These are phyloP conservation scores for Miniopterus natalensis DNA, from an alignment of 2,113 vertebrate genomes.

Conservation along the genomic window DNA sequence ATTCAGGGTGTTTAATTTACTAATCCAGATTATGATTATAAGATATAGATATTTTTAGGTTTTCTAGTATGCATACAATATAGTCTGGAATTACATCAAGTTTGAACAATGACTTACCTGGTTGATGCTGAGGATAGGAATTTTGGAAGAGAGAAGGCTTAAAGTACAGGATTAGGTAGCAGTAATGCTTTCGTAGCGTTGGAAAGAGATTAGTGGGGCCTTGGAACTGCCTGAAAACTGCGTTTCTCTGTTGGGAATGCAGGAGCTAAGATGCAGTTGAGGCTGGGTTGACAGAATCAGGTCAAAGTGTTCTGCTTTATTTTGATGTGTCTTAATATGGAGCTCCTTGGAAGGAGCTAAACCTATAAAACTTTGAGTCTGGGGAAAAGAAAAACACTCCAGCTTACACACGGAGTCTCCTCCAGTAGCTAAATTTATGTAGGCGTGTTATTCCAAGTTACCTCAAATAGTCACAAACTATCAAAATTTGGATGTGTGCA, in stretches of 20 bases:
- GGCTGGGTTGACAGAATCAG: slow-evolving; percentile 72
- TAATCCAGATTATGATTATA: background rate
- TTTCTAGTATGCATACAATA: background rate
- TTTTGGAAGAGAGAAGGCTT: background rate
- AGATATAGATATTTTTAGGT: slow-evolving; percentile 14
- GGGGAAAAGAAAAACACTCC: background rate
- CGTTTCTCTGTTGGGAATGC: background rate
- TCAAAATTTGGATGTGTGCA: background rate
- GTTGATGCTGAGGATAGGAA: background rate
- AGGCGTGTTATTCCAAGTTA: background rate
- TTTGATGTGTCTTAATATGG: slow-evolving; percentile 57
- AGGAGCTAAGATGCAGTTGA: background rate
- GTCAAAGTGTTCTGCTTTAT: slow-evolving; percentile 64
- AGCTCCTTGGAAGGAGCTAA: slow-evolving; percentile 32
- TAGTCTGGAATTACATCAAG: background rate
- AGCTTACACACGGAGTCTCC: background rate
- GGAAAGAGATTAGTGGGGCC: slow-evolving; percentile 44
- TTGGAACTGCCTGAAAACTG: slow-evolving; percentile 1
- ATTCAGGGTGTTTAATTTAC: slow-evolving; percentile 23
- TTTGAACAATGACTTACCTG: background rate
- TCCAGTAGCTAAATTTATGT: background rate
- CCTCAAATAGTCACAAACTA: background rate
- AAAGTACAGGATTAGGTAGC: background rate
- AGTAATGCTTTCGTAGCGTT: background rate
- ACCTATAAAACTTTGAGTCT: background rate